phyloP scores from a whole-genome alignment of 2,888 invertebrate species.

The Pasiphila rectangulata region DNA sequence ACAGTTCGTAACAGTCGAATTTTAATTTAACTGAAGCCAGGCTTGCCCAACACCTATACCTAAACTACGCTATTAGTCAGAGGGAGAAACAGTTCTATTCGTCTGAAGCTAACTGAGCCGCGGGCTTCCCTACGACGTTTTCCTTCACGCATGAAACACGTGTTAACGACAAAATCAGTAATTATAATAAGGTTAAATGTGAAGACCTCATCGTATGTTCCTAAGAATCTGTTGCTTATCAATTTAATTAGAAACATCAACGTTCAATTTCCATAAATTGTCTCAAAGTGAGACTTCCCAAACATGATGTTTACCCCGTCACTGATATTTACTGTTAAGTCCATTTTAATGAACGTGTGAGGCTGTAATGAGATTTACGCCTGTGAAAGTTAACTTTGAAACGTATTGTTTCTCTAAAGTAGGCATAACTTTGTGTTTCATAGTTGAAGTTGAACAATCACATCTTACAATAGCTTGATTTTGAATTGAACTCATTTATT shows the following conservation, averaged over 20 bases:
- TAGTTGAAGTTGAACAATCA: not conserved
- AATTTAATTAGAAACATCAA: conserved; percentile 14
- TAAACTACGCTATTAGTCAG: no score
- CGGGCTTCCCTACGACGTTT: no score
- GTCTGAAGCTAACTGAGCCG: no score
- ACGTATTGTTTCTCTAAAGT: no score
- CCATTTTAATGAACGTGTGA: conserved; percentile 9
- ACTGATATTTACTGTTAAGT: conserved; percentile 1
- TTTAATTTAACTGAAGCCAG: no score
- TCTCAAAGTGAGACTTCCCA: conserved; percentile 14
- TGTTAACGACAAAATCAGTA: no score
- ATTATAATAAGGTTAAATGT: not conserved
- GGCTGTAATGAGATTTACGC: conserved; percentile 13
- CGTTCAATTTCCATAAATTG: conserved; percentile 12
- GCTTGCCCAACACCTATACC: no score
- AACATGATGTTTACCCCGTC: conserved; percentile 7
- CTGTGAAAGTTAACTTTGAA: conserved; percentile 7
- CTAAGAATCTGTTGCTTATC: not conserved
- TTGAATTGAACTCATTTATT: not conserved
- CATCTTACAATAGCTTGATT: not conserved
- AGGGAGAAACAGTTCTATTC: no score
- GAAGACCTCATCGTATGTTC: not conserved
- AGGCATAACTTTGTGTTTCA: not conserved
- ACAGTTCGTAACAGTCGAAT: no score
- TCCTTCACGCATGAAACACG: no score